Evolutionary conservation across 2,888 invertebrate genomes (phyloP), one percentile per base, ranked within the genome.

Genomic region (Nesidiocoris tenuis): DNA sequence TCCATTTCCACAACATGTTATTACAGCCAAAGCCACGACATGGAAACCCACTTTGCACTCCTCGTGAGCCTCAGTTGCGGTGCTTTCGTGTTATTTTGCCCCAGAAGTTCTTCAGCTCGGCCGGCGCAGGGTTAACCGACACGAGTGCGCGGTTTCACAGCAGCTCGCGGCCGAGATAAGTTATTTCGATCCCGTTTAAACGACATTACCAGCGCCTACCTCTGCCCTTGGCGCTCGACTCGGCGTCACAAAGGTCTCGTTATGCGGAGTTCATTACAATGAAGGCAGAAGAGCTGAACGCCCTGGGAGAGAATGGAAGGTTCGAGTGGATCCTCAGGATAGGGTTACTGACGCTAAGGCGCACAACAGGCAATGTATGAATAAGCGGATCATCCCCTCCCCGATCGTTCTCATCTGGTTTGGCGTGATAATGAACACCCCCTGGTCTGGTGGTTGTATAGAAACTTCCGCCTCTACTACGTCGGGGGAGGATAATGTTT

Each of bases 211-310:
- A 22, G 55, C 55, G 21, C 55, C 18, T 18, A 65, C 39, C 17
- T 7, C 55, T 2, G 65, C 18, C 65, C 39, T 39, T 17, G n/a
- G n/a, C n/a, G n/a, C n/a, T n/a, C 25, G 24, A 18, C 19, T n/a
- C 56, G 22, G 12, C 67, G 67, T 67, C 67, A 67, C 67, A 67
- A 67, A 67, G 67, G 67, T 67, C 56, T 55, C 19, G 67, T 67
- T 67, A 56, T 54, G 67, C 55, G 16, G 67, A 65, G 55, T 56
- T 67, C 67, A 67, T 67, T 56, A 67, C 67, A 67, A 19, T 67
- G 67, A 39, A 22, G 67, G 39, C 39, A 39, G 39, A 39, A 39
- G 39, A 39, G 39, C 12, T 39, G 39, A 39, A 39, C 5, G 3
- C 12, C 5, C 12, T 12, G 39, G 39, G 3, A 39, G 3, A 39